Conservation (phyloP, 1,140 invertebrate genomes). For the Dendroctonus valens region DNA sequence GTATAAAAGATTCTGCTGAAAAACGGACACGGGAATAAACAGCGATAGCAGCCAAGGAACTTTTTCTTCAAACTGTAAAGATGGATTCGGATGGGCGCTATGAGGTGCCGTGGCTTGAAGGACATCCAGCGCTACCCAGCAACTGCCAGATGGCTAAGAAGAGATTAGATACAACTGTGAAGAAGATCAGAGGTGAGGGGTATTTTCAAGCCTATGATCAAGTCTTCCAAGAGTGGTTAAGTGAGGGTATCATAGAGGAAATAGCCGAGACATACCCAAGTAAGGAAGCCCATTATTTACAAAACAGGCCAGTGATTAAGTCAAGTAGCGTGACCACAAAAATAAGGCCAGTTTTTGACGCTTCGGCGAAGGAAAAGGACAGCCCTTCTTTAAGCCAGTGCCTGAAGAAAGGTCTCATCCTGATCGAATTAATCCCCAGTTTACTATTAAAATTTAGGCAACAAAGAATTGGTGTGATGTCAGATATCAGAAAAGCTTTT, state of each 20-base stretch:
- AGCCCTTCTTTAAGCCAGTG: conserved; percentile 39
- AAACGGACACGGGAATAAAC: conserved; percentile 8
- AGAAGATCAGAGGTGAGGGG: conserved; percentile 14
- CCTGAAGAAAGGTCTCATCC: conserved; percentile 43
- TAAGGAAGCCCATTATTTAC: conserved; percentile 34
- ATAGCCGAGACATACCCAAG: too few species aligned
- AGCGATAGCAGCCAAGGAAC: not conserved
- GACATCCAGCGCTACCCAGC: not conserved
- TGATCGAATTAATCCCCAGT: conserved; percentile 48
- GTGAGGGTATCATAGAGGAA: conserved; percentile 38
- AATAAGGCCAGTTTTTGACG: conserved; percentile 32
- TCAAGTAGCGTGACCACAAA: conserved; percentile 12
- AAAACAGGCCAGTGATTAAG: conserved; percentile 31
- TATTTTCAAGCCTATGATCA: conserved; percentile 21
- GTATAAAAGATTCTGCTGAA: conserved; percentile 11
- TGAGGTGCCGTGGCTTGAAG: conserved; percentile 17
- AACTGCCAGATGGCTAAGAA: conserved; percentile 6
- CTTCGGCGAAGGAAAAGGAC: conserved; percentile 11
- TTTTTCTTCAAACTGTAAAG: conserved; percentile 2
- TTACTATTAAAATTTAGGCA: conserved; percentile 48
- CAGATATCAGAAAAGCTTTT: conserved; percentile 52
- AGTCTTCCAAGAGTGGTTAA: conserved; percentile 33
- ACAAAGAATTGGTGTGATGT: conserved; percentile 45
- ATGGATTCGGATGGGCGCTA: conserved; percentile 15
- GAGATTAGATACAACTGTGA: conserved; percentile 12